These are phyloP conservation scores for Conus canariensis DNA, from an alignment of 2,888 invertebrate genomes.

Conservation along the genomic window DNA sequence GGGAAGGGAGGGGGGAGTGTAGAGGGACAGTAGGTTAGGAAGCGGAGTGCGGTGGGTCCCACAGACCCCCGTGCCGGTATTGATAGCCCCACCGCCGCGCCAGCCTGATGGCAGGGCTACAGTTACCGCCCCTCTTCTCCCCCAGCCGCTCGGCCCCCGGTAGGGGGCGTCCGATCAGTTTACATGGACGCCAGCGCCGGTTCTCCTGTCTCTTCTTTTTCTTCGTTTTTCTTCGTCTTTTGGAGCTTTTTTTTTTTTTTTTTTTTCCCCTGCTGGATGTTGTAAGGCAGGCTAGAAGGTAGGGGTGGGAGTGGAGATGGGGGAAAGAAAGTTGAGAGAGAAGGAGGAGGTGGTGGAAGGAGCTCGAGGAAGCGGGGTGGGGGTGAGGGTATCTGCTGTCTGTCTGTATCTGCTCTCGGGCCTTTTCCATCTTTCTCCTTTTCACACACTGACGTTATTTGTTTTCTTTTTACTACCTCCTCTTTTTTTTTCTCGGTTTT, in stretches of 20 bases:
- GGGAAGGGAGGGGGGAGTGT: too few relatives aligned
- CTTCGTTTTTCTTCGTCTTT: not conserved
- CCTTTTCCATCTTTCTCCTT: not conserved
- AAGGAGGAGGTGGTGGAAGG: not conserved
- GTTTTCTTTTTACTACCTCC: not conserved
- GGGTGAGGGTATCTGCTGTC: too few relatives aligned
- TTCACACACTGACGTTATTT: not conserved
- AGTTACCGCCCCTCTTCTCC: constrained; percentile 31
- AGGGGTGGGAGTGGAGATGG: not conserved
- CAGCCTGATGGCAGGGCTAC: constrained; percentile 17
- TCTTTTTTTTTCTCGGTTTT: too few relatives aligned
- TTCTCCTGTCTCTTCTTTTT: not conserved
- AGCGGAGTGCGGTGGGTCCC: constrained; percentile 34
- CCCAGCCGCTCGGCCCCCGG: constrained; percentile 8
- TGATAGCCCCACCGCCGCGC: constrained; percentile 25
- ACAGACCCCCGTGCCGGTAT: not conserved
- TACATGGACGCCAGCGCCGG: not conserved
- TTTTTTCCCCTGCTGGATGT: not conserved
- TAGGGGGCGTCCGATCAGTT: constrained; percentile 32
- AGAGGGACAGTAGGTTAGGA: too few relatives aligned
- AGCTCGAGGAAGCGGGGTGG: not conserved
- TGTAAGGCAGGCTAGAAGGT: not conserved
- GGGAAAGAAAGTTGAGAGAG: not conserved
- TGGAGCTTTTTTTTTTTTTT: not conserved
- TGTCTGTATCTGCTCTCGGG: not conserved